Conservation (phyloP, 2,888 invertebrate species). For the Coremacera marginata region DNA sequence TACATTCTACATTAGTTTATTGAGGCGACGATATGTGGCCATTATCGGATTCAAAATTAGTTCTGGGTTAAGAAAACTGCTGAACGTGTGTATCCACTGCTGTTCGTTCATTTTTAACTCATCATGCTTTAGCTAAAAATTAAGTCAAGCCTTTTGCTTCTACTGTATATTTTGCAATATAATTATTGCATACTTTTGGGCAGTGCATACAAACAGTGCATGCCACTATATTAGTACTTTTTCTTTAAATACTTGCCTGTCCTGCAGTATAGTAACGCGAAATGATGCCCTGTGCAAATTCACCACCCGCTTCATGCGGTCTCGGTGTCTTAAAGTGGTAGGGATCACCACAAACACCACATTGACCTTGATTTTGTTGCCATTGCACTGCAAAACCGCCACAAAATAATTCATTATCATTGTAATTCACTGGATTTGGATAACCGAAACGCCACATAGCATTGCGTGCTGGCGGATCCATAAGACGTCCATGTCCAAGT, state of each 20-base stretch:
- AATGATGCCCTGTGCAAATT: constrained; percentile 87
- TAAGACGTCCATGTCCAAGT: constrained; percentile 84
- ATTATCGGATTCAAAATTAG: too few relatives aligned
- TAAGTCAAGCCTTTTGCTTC: background rate
- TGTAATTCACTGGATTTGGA: constrained; percentile 94
- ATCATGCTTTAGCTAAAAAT: too few relatives aligned
- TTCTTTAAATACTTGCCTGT: constrained; percentile 73
- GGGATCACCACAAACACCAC: constrained; percentile 92
- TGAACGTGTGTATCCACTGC: too few relatives aligned
- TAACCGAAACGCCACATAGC: constrained; percentile 96
- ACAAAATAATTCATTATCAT: constrained; percentile 94
- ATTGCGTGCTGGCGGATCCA: constrained; percentile 94
- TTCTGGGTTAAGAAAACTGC: too few relatives aligned
- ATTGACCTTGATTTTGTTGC: constrained; percentile 87
- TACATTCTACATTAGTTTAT: too few relatives aligned
- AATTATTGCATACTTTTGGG: constrained; percentile 22
- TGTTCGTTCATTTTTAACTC: too few relatives aligned
- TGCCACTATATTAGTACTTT: background rate
- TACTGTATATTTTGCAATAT: background rate
- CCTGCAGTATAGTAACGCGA: constrained; percentile 85
- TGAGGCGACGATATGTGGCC: too few relatives aligned
- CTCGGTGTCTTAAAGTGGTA: constrained; percentile 78
- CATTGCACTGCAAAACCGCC: constrained; percentile 92
- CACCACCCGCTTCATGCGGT: constrained; percentile 91
- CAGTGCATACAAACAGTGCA: background rate